Evolutionary conservation across 1,140 invertebrate genomes (phyloP).

Genomic region (Platyscapa corneri): DNA sequence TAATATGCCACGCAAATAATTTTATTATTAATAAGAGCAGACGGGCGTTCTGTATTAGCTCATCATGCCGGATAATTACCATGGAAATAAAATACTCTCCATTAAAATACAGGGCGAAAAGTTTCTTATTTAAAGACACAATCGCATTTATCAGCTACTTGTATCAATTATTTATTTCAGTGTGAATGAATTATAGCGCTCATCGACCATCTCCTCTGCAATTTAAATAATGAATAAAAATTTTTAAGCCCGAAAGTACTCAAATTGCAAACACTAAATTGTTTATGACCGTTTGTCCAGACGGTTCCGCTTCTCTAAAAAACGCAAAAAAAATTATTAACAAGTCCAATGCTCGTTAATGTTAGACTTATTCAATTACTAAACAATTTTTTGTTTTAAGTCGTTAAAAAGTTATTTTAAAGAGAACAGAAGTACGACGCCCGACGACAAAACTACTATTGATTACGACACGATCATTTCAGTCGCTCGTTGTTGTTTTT

Average conservation of each 20-base stretch:
- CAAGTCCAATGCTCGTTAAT: not conserved
- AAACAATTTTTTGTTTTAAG: not conserved
- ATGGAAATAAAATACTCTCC: not conserved
- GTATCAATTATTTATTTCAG: not conserved
- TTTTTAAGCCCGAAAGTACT: not conserved
- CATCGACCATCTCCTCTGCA: not conserved
- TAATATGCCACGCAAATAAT: not conserved
- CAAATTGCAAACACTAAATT: not conserved
- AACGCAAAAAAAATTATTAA: not conserved
- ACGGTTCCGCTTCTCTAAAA: not conserved
- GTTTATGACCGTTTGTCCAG: not conserved
- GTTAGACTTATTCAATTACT: not conserved
- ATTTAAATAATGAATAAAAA: not conserved
- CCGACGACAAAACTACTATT: not conserved
- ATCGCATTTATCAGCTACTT: not conserved
- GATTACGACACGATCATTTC: slow-evolving; percentile 8
- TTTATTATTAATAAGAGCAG: not conserved
- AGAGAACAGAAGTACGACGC: not conserved
- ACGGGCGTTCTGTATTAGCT: not conserved
- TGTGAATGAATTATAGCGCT: not conserved
- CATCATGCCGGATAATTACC: not conserved
- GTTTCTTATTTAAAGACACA: not conserved
- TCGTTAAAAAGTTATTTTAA: not conserved
- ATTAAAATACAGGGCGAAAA: not conserved
- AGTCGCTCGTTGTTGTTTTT: too few relatives aligned